Conservation (phyloP, 1,140 invertebrate genomes). For the Pogonomyrmex californicus region DNA sequence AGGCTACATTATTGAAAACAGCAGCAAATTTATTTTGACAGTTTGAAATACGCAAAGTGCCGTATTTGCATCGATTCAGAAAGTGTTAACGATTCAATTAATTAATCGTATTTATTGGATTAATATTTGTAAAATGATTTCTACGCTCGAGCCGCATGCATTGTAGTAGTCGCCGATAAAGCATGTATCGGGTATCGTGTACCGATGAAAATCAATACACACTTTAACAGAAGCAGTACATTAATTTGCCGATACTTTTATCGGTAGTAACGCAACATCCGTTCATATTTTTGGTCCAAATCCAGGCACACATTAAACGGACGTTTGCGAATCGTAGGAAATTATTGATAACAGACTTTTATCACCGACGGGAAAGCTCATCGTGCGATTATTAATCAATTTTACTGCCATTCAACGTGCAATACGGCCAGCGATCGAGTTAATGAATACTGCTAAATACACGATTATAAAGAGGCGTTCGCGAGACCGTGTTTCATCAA, state of each 20-base stretch:
- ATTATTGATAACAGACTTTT: slow-evolving; percentile 64
- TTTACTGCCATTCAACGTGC: slow-evolving; percentile 55
- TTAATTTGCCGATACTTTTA: slow-evolving; percentile 54
- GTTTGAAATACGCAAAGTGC: not conserved
- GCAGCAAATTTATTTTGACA: slow-evolving; percentile 8
- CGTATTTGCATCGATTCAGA: slow-evolving; percentile 22
- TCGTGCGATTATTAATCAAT: slow-evolving; percentile 62
- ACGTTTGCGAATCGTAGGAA: slow-evolving; percentile 38
- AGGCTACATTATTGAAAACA: slow-evolving; percentile 2
- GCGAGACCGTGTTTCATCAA: slow-evolving; percentile 12
- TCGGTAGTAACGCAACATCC: slow-evolving; percentile 9
- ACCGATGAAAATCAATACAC: slow-evolving; percentile 46
- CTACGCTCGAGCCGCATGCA: not conserved
- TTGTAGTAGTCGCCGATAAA: slow-evolving; percentile 36
- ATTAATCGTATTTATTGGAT: slow-evolving; percentile 48
- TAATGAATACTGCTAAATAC: slow-evolving; percentile 57
- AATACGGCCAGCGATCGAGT: slow-evolving; percentile 29
- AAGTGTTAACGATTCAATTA: slow-evolving; percentile 43
- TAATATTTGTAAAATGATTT: slow-evolving; percentile 55
- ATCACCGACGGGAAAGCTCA: slow-evolving; percentile 44
- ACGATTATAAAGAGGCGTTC: slow-evolving; percentile 47
- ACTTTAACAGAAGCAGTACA: slow-evolving; percentile 30
- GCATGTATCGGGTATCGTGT: not conserved
- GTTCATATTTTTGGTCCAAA: slow-evolving; percentile 59
- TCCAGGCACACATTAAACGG: slow-evolving; percentile 37